Percentiles rank a stretch among this genome's conserved stretches.
phyloP scores from a whole-genome alignment of 2,888 invertebrate genomes.

The Vesta saturnalis region DNA sequence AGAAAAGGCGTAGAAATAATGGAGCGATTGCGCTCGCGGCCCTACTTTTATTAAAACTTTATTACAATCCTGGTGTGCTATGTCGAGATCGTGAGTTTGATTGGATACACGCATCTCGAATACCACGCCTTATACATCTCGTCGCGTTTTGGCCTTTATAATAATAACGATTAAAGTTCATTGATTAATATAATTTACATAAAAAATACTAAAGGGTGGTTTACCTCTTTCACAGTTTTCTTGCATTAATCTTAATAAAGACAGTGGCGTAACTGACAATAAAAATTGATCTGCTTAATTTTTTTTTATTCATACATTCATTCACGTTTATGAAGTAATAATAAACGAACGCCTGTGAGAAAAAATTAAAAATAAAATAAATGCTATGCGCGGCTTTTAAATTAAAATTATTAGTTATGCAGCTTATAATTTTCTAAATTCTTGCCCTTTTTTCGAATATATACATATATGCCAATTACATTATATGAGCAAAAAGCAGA shows the following conservation, averaged over 20 bases:
- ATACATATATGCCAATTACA: conserved; percentile 27
- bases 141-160: conserved; percentile 47
- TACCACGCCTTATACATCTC: conserved; percentile 55
- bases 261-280: too few relatives aligned
- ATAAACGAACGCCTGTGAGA: background rate
- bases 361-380: background rate
- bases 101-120: conserved; percentile 52
- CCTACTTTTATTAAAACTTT: conserved; percentile 56
- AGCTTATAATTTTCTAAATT: conserved; percentile 2
- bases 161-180: conserved; percentile 41
- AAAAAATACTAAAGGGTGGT: too few relatives aligned
- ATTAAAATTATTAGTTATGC: background rate
- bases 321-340: too few relatives aligned
- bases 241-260: too few relatives aligned
- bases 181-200: conserved; percentile 16
- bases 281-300: too few relatives aligned
- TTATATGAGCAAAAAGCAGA: conserved; percentile 22
- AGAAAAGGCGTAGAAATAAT: conserved; percentile 21
- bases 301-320: too few relatives aligned
- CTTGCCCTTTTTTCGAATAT: conserved; percentile 10
- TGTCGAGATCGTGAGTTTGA: conserved; percentile 47
- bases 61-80: conserved; percentile 54
- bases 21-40: conserved; percentile 40
- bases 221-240: too few relatives aligned
- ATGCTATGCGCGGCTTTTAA: background rate